phyloP scores from a whole-genome alignment of 1,140 invertebrate species.

The Sinella curviseta region DNA sequence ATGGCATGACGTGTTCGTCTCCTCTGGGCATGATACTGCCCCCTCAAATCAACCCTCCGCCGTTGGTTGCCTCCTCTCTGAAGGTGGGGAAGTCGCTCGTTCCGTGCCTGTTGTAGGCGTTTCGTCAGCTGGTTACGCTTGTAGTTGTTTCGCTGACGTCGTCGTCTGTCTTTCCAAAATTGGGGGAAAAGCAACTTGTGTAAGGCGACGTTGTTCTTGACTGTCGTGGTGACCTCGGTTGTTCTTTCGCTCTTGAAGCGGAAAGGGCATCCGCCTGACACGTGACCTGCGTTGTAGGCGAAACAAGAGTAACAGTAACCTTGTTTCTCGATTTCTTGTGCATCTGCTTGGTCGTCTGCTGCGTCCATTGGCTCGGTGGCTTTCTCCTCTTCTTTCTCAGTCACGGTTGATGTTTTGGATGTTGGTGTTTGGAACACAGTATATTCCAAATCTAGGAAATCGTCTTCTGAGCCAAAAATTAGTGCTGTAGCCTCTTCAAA shows the following conservation, averaged over 20 bases:
- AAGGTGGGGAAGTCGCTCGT: no score
- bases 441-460: no score
- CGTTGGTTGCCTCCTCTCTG: no score
- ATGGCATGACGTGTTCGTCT: no score
- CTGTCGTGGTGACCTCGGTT: not conserved
- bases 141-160: not conserved
- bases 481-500: no score
- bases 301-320: not conserved
- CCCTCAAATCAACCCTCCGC: no score
- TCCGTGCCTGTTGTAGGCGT: not conserved
- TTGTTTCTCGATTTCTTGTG: no score
- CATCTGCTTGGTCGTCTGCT: no score
- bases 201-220: not conserved
- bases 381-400: not conserved
- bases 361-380: no score
- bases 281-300: not conserved
- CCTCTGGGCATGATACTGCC: no score
- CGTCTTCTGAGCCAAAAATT: no score
- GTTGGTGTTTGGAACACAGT: no score
- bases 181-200: not conserved
- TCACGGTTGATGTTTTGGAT: not conserved
- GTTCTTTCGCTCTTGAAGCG: not conserved
- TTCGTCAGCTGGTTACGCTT: not conserved
- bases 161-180: not conserved
- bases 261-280: not conserved